These are phyloP conservation scores for Drosophila fungiperda DNA, from an alignment of 2,888 invertebrate species.

Conservation along the genomic window DNA sequence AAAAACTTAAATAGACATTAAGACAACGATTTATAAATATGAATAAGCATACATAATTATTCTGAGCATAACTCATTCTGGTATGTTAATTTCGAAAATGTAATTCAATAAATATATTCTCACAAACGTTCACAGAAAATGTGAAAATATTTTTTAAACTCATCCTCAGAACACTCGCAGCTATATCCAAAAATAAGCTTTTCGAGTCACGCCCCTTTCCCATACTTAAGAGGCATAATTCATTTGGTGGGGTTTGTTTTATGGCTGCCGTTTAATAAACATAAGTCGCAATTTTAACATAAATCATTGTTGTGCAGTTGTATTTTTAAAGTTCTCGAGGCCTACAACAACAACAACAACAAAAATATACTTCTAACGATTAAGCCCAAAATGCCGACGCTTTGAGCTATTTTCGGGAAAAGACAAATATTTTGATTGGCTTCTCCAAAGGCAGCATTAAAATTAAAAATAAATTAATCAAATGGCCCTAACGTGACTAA, in stretches of 20 bases:
- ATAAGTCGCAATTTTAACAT: constrained; percentile 61
- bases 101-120: neutral
- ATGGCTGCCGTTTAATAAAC: constrained; percentile 32
- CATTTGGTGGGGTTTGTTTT: constrained; percentile 11
- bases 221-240: constrained; percentile 17
- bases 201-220: neutral
- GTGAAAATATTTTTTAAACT: constrained; percentile 3
- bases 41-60: neutral
- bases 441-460: constrained; percentile 49
- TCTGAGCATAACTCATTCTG: neutral
- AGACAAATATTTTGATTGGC: constrained; percentile 67
- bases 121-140: constrained; percentile 1
- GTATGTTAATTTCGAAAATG: neutral
- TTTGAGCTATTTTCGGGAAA: constrained; percentile 50
- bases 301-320: constrained; percentile 51
- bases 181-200: constrained; percentile 7
- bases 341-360: neutral
- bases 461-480: constrained; percentile 71
- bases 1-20: neutral
- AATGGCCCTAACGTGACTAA: constrained; percentile 49
- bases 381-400: constrained; percentile 50
- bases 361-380: constrained; percentile 23
- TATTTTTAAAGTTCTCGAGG: constrained; percentile 29
- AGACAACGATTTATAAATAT: neutral
- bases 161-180: constrained; percentile 10